Base-by-base conservation (phyloP, 2,113 vertebrate genomes). In the Solea solea region DNA sequence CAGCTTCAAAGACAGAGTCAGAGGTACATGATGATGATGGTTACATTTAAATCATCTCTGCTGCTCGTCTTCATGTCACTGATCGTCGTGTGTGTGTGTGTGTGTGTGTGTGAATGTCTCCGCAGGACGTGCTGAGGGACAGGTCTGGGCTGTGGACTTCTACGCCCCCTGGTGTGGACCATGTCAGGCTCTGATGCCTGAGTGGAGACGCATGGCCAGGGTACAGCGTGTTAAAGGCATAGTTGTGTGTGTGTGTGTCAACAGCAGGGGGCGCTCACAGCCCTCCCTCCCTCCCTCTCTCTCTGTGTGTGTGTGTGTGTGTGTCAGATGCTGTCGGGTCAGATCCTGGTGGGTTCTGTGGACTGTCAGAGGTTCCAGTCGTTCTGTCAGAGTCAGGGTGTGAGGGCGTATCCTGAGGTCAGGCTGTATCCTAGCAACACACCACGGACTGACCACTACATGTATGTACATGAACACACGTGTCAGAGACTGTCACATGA, bases 81-180 rank as follows among this genome's bases (percentile, higher is more conserved):
- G 9, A 46, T 46, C 13, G 9, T 7, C 3, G 5, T 46, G 44
- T 21, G 21, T 21, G 21, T 21, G 21, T 21, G 21, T 52, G 7
- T 16, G 8, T 52, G 7, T 16, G 8, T 21, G 21, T 21, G 21
- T 52, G 7, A 9, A 2, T 52, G 7, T 16, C 1, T 16, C 7
- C 34, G 0, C 65, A 90, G 90, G 80, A 50, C 60, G 87, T 15
- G 53, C 51, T 16, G 72, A 67, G 7, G 92, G 94, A 0, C 94
- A 97, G 77, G 83, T 93, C 34, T 99, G 97, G 97, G 93, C 95
- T 75, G 95, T 99, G 73, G 98, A 99, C 81, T 99, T 97, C 92
- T 99, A 96, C 0, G 96, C 97, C 58, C 98, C 98, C 0, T 99
- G 98, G 98, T 99, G 98, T 69, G 96, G 96, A 57, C 97, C 98